phyloP scores from a whole-genome alignment of 64 coral and sea anemone species.

The Montipora foliosa region DNA sequence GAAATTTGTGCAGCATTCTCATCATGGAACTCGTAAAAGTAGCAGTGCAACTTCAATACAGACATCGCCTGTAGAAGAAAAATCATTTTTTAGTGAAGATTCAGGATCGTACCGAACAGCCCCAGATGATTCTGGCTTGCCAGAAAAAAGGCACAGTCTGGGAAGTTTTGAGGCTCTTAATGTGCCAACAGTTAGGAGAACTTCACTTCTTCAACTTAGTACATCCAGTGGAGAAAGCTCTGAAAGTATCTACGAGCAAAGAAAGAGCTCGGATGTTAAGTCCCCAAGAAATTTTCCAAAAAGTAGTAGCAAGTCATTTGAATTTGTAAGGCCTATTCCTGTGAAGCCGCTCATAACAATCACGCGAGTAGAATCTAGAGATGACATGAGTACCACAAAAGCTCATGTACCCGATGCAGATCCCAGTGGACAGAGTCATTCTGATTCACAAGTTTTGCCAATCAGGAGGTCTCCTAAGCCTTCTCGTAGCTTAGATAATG shows the following conservation, averaged over 20 bases:
- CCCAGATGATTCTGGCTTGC: constrained; percentile 77
- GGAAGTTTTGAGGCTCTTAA: constrained; percentile 72
- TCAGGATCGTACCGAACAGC: constrained; percentile 95
- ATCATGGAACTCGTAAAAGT: constrained; percentile 73
- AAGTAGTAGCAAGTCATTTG: constrained; percentile 93
- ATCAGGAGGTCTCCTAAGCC: constrained; percentile 57
- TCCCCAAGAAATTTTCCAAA: constrained; percentile 76
- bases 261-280: constrained; percentile 67
- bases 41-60: constrained; percentile 89
- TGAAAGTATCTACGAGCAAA: constrained; percentile 95
- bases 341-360: constrained; percentile 93
- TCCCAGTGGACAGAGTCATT: constrained; percentile 76
- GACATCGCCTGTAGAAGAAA: constrained; percentile 91
- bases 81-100: constrained; percentile 91
- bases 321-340: constrained; percentile 96
- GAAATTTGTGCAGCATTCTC: constrained; percentile 94
- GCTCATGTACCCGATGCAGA: constrained; percentile 71
- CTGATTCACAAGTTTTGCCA: constrained; percentile 87
- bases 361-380: constrained; percentile 90
- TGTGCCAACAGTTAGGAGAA: constrained; percentile 72
- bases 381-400: constrained; percentile 89
- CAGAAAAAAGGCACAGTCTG: constrained; percentile 65
- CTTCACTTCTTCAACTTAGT: constrained; percentile 86
- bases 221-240: constrained; percentile 96
- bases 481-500: constrained; percentile 67